These are phyloP conservation scores for Echinarachnius parma DNA, from an alignment of 53 echinoderm and acorn worm species.

Conservation along the genomic window DNA sequence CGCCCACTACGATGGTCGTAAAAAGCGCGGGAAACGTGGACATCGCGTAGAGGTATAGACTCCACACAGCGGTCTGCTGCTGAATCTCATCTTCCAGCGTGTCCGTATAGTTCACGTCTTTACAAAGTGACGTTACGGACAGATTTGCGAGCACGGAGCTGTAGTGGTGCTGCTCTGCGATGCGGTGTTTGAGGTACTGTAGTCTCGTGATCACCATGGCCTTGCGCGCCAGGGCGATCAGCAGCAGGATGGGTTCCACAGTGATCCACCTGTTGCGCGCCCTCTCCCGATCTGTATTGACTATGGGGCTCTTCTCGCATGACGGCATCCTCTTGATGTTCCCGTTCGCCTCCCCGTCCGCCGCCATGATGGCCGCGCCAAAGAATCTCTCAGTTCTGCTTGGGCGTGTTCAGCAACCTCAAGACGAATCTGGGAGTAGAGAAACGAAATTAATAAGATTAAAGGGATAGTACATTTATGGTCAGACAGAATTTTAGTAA, in stretches of 20 bases:
- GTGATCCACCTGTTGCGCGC: conserved; percentile 41
- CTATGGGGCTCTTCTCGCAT: background rate
- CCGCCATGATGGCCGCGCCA: background rate
- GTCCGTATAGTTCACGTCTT: conserved; percentile 35
- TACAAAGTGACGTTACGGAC: conserved; percentile 38
- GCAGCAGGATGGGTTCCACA: conserved; percentile 44
- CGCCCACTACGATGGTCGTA: conserved; percentile 44
- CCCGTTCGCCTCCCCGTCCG: background rate
- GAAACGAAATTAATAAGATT: too few species aligned
- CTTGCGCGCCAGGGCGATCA: conserved; percentile 34
- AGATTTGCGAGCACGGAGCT: conserved; percentile 31
- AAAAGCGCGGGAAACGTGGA: conserved; percentile 47
- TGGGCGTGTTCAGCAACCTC: too few species aligned
- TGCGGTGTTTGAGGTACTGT: conserved; percentile 38
- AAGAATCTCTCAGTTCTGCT: too few species aligned
- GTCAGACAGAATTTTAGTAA: too few species aligned
- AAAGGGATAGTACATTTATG: too few species aligned
- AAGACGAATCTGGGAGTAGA: too few species aligned
- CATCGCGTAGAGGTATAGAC: conserved; percentile 50
- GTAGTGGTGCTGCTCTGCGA: conserved; percentile 39
- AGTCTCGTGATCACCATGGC: conserved; percentile 40
- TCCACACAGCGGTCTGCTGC: conserved; percentile 58
- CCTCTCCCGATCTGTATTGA: conserved; percentile 3
- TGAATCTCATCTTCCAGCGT: conserved; percentile 55
- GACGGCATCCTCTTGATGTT: background rate